Evolutionary conservation across 1,140 invertebrate genomes (phyloP).

Genomic region (Trichoplusia ni): DNA sequence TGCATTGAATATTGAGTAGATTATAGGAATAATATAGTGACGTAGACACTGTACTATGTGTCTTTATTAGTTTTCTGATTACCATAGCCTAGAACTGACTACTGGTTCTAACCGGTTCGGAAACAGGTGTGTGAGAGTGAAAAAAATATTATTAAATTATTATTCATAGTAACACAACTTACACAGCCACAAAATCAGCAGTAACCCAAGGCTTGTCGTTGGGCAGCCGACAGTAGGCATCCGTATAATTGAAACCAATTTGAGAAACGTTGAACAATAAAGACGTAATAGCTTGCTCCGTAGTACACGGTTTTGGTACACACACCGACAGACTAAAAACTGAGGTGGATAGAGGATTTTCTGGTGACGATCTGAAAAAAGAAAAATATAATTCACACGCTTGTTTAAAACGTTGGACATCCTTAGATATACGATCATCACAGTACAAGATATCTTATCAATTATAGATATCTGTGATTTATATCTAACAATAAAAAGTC

Average conservation of each 20-base stretch:
- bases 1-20: too few relatives aligned
- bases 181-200: slow-evolving; percentile 50
- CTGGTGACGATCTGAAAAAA: slow-evolving; percentile 10
- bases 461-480: too few relatives aligned
- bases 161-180: slow-evolving; percentile 17
- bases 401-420: neutral
- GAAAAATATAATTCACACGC: neutral
- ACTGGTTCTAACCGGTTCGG: too few relatives aligned
- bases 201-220: slow-evolving; percentile 58
- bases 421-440: neutral
- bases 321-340: slow-evolving; percentile 46
- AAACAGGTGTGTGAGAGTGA: neutral
- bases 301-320: slow-evolving; percentile 50
- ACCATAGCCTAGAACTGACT: too few relatives aligned
- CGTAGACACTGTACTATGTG: too few relatives aligned
- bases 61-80: too few relatives aligned
- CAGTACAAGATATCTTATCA: too few relatives aligned
- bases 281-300: slow-evolving; percentile 39
- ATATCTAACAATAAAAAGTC: too few relatives aligned
- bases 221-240: slow-evolving; percentile 54
- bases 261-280: slow-evolving; percentile 36
- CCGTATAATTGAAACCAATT: slow-evolving; percentile 47
- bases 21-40: too few relatives aligned
- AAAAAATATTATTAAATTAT: slow-evolving; percentile 7
- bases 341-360: slow-evolving; percentile 40